phyloP scores from a whole-genome alignment of 2,888 invertebrate genomes.

The Lottia gigantea region DNA sequence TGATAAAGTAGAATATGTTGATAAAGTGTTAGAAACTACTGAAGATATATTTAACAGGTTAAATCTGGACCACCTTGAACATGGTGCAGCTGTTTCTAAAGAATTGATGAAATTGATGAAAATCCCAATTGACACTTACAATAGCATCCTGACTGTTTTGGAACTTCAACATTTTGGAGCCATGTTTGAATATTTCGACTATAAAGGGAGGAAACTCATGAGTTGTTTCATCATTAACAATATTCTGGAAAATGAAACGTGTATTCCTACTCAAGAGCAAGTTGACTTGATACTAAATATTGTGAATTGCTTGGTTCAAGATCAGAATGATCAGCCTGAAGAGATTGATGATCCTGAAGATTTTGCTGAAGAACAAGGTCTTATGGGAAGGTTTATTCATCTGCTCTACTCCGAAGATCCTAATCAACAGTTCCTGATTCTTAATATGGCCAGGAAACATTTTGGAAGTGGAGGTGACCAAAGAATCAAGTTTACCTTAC shows the following conservation, averaged over 20 bases:
- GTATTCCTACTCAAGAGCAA: conserved; percentile 88
- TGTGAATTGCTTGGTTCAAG: conserved; percentile 86
- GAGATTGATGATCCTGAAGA: conserved; percentile 87
- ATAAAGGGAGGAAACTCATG: conserved; percentile 83
- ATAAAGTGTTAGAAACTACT: conserved; percentile 92
- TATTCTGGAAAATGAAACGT: conserved; percentile 88
- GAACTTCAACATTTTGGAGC: conserved; percentile 88
- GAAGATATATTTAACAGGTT: conserved; percentile 90
- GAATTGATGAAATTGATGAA: conserved; percentile 93
- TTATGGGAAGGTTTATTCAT: conserved; percentile 78
- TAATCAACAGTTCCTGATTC: conserved; percentile 78
- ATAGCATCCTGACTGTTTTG: conserved; percentile 87
- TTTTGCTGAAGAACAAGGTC: conserved; percentile 93
- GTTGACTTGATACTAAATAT: conserved; percentile 83
- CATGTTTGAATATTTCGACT: conserved; percentile 88
- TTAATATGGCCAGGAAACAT: conserved; percentile 88
- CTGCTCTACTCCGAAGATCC: conserved; percentile 69
- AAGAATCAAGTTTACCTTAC: conserved; percentile 89
- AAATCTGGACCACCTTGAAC: conserved; percentile 79
- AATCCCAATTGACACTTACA: conserved; percentile 94
- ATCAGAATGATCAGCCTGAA: conserved; percentile 70
- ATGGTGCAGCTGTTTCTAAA: conserved; percentile 78
- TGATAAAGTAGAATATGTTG: conserved; percentile 92
- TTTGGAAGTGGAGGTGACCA: conserved; percentile 90
- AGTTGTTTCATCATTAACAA: conserved; percentile 90